phyloP scores from a whole-genome alignment of 2,113 vertebrate genomes.

The Eurypyga helias region DNA sequence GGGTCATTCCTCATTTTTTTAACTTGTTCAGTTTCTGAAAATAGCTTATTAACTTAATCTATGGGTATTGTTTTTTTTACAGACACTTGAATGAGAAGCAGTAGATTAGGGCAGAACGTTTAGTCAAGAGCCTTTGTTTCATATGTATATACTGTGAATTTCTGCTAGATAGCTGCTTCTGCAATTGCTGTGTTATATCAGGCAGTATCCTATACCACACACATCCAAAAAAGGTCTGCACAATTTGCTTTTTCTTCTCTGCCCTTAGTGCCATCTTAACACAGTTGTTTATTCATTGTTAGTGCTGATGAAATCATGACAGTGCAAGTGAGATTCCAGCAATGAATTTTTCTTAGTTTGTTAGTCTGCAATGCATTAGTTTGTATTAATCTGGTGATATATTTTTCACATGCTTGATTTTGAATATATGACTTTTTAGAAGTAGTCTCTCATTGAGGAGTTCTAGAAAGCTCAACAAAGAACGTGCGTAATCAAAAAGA shows the following conservation, averaged over 20 bases:
- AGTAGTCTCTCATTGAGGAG: background rate
- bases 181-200: background rate
- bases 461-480: background rate
- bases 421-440: background rate
- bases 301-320: background rate
- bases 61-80: background rate
- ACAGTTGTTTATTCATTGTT: background rate
- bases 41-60: conserved; percentile 17
- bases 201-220: background rate
- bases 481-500: background rate
- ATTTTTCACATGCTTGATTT: background rate
- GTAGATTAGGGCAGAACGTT: background rate
- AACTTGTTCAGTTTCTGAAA: background rate
- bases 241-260: background rate
- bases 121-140: background rate
- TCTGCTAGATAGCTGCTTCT: background rate
- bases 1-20: background rate
- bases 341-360: background rate
- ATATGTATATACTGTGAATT: background rate
- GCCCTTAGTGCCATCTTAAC: background rate
- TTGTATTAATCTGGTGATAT: background rate
- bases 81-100: background rate
- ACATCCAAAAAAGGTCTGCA: background rate
- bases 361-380: background rate
- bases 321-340: background rate